Percentiles rank a stretch among this genome's conserved stretches.
phyloP scores from a whole-genome alignment of 2,113 vertebrate species.

The Oxyruncus cristatus region DNA sequence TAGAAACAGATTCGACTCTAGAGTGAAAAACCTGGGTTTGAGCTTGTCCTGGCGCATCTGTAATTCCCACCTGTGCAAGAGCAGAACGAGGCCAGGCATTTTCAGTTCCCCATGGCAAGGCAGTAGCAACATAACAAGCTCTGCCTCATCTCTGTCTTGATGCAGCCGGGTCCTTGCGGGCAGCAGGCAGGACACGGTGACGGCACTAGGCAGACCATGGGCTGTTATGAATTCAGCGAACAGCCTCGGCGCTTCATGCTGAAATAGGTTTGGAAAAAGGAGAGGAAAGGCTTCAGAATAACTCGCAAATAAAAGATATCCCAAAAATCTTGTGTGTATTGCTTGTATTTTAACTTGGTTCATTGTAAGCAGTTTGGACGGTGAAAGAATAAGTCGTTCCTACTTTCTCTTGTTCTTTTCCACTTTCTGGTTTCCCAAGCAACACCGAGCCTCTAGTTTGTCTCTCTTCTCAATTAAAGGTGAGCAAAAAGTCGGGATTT shows the following conservation, averaged over 20 bases:
- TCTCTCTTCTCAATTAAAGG: background rate
- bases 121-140: background rate
- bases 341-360: background rate
- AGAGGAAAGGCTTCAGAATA: background rate
- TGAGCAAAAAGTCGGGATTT: background rate
- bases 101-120: background rate
- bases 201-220: background rate
- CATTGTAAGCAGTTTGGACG: background rate
- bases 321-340: background rate
- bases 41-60: background rate
- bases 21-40: background rate
- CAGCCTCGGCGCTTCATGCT: background rate
- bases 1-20: background rate
- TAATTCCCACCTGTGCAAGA: background rate
- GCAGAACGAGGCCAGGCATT: background rate
- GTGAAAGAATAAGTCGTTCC: background rate
- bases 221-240: background rate
- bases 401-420: background rate
- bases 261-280: background rate
- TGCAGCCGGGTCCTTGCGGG: background rate
- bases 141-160: background rate
- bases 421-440: background rate
- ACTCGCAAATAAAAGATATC: background rate
- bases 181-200: fast-evolving
- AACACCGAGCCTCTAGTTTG: background rate